A percentile compares a stretch with the other conserved stretches of the same genome.
These are phyloP conservation scores for Electrona antarctica DNA, from an alignment of 2,113 vertebrate species.

Conservation along the genomic window DNA sequence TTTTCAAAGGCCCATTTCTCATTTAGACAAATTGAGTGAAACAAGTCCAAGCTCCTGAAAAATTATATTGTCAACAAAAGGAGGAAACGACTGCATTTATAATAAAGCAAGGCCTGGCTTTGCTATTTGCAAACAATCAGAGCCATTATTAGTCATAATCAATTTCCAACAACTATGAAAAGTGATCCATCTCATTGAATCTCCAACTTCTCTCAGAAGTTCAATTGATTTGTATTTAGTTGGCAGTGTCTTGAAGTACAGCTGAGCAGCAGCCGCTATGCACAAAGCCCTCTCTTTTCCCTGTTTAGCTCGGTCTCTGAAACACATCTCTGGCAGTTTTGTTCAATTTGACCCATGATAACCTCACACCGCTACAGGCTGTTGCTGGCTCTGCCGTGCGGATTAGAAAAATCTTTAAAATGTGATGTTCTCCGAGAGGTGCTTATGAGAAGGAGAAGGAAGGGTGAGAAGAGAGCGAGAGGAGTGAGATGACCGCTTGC, in stretches of 20 bases:
- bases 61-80: conserved; percentile 51
- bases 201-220: conserved; percentile 36
- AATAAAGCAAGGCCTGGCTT: conserved; percentile 30
- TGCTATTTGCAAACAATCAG: conserved; percentile 69
- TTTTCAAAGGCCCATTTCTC: conserved; percentile 47
- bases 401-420: conserved; percentile 20
- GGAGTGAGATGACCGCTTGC: not conserved
- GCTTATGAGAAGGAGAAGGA: conserved; percentile 9
- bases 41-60: conserved; percentile 35
- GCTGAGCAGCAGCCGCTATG: not conserved
- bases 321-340: conserved; percentile 11
- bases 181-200: conserved; percentile 53
- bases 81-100: conserved; percentile 26
- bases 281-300: not conserved
- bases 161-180: conserved; percentile 53
- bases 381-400: conserved; percentile 5
- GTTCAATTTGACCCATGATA: conserved; percentile 34
- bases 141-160: conserved; percentile 51
- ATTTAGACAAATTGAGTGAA: conserved; percentile 42
- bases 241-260: conserved; percentile 36
- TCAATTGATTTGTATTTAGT: conserved; percentile 53
- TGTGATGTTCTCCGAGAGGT: conserved; percentile 20
- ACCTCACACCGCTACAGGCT: conserved; percentile 28
- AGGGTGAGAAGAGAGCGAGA: conserved; percentile 8
- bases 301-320: not conserved